Evolutionary conservation across 2,113 vertebrate species (phyloP).

Genomic region (Chaenogobius annularis): DNA sequence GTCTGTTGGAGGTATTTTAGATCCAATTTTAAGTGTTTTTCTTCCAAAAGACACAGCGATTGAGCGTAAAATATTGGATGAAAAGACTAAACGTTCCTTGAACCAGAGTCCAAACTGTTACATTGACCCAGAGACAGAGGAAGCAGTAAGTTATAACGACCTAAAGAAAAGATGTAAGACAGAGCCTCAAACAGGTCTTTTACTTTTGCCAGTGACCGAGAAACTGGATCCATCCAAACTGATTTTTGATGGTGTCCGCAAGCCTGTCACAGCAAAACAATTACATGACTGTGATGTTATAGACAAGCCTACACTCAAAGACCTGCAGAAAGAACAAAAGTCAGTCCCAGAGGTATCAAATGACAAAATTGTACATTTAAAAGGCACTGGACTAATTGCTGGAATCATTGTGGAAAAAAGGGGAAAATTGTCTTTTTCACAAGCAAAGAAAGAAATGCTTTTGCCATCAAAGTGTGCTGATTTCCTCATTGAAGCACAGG

Average conservation of each 20-base stretch:
- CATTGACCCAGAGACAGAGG: background rate
- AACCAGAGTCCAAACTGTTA: background rate
- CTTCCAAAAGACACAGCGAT: background rate
- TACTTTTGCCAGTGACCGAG: slow-evolving; percentile 30
- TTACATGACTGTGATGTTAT: background rate
- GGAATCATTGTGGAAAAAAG: slow-evolving; percentile 66
- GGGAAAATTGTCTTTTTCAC: slow-evolving; percentile 42
- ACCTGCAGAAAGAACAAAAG: slow-evolving; percentile 83
- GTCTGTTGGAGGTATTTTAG: slow-evolving; percentile 3
- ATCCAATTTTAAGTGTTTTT: background rate
- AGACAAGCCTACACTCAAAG: slow-evolving; percentile 76
- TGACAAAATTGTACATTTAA: slow-evolving; percentile 81
- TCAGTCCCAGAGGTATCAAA: slow-evolving; percentile 80
- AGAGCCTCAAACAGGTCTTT: slow-evolving; percentile 81
- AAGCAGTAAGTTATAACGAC: background rate
- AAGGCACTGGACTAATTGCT: slow-evolving; percentile 68
- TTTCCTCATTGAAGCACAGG: slow-evolving; percentile 80
- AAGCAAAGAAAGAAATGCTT: slow-evolving; percentile 49
- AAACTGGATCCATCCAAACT: background rate
- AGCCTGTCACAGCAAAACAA: slow-evolving; percentile 1
- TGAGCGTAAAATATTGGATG: background rate
- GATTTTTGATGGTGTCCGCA: background rate
- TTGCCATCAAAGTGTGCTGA: slow-evolving; percentile 39
- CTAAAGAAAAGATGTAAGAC: slow-evolving; percentile 7
- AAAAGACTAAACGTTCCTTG: background rate